Percentiles rank a stretch among this genome's conserved stretches.
These are phyloP conservation scores for Zeugodacus cucurbitae DNA, from an alignment of 1,140 invertebrate genomes.

Conservation along the genomic window DNA sequence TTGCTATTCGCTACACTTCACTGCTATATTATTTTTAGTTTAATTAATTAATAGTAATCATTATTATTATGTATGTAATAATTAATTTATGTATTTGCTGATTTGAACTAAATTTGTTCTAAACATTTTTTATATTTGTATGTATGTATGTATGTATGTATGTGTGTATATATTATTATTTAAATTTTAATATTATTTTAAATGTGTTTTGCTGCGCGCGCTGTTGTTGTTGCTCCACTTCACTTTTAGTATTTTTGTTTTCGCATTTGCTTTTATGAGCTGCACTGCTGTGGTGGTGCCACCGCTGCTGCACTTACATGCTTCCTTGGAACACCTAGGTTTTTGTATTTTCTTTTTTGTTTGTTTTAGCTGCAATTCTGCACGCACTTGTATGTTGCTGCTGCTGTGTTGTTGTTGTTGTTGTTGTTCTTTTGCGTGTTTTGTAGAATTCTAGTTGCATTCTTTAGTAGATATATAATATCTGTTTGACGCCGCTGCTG, in stretches of 20 bases:
- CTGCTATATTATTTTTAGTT: not conserved
- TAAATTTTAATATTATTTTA: not conserved
- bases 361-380: conserved; percentile 11
- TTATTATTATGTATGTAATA: not conserved
- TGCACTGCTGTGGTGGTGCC: not conserved
- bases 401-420: no score
- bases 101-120: conserved; percentile 39
- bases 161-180: not conserved
- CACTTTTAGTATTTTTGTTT: not conserved
- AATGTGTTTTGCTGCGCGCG: not conserved
- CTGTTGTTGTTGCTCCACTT: not conserved
- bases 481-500: not conserved
- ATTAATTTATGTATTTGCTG: conserved; percentile 13
- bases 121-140: conserved; percentile 1
- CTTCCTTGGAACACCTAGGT: not conserved
- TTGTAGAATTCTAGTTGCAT: conserved; percentile 18
- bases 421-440: not conserved
- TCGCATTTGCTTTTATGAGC: not conserved
- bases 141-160: not conserved
- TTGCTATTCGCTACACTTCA: not conserved
- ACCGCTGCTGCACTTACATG: no score
- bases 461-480: not conserved
- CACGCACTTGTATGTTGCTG: not conserved
- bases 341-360: no score
- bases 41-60: not conserved